phyloP scores from a whole-genome alignment of 92 coral and sea anemone genomes.

The Palythoa heliodiscus region DNA sequence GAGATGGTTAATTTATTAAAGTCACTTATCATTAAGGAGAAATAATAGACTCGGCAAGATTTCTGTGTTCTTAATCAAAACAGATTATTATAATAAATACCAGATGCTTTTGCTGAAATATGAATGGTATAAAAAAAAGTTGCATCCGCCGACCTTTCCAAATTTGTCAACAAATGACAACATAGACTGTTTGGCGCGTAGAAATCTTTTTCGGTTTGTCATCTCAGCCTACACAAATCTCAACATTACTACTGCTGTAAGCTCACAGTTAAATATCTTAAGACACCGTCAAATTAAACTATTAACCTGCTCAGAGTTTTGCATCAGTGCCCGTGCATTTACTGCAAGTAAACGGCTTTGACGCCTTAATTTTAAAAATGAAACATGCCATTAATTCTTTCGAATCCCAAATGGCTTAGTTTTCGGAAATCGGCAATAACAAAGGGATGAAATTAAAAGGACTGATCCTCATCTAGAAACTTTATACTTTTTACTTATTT shows the following conservation, averaged over 20 bases:
- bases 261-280: neutral
- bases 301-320: slow-evolving; percentile 7
- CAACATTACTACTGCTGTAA: neutral
- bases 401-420: neutral
- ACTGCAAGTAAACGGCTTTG: slow-evolving; percentile 13
- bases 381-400: slow-evolving; percentile 20
- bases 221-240: neutral
- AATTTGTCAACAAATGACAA: neutral
- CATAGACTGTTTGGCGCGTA: slow-evolving; percentile 5
- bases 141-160: slow-evolving; percentile 3
- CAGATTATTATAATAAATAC: slow-evolving; percentile 12
- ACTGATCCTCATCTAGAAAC: neutral
- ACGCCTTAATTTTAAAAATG: slow-evolving; percentile 5
- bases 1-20: slow-evolving; percentile 9
- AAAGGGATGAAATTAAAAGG: slow-evolving; percentile 3
- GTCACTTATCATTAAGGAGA: slow-evolving; percentile 28
- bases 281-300: neutral
- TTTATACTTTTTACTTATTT: neutral
- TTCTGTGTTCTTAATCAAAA: slow-evolving; percentile 26
- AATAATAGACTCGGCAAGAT: slow-evolving; percentile 20
- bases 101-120: slow-evolving; percentile 12
- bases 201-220: neutral
- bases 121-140: neutral
- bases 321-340: neutral
- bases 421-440: slow-evolving; percentile 23